Conservation (phyloP, 92 coral and sea anemone genomes). For the Hydrozoanthus gracilis region DNA sequence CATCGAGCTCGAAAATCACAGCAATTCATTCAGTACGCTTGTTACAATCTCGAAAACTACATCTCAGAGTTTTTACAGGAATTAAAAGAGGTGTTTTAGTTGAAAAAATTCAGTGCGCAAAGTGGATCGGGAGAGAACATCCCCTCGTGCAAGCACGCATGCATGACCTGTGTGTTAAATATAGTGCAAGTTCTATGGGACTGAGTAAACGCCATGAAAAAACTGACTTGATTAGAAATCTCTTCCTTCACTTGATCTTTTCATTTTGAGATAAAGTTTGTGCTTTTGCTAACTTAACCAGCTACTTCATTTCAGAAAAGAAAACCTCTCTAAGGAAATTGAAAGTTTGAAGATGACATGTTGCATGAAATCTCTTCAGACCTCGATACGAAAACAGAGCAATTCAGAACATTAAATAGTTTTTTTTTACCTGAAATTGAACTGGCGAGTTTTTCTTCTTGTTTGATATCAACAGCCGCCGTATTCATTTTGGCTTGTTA, state of each 20-base stretch:
- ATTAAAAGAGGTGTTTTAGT: background rate
- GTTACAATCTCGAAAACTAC: background rate
- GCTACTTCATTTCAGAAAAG: background rate
- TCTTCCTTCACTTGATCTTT: constrained; percentile 41
- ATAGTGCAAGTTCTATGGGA: background rate
- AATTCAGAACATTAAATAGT: background rate
- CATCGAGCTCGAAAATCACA: constrained; percentile 26
- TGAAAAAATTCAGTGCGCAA: background rate
- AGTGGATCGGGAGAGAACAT: too few relatives aligned
- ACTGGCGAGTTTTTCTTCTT: constrained; percentile 20
- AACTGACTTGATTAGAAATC: constrained; percentile 16
- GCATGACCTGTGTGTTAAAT: background rate
- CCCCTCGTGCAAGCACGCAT: background rate
- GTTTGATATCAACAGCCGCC: constrained; percentile 4
- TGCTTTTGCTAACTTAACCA: background rate
- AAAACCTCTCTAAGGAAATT: background rate
- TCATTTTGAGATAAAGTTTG: constrained; percentile 21
- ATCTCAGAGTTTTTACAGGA: background rate
- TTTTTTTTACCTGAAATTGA: constrained; percentile 13
- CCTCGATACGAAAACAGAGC: background rate
- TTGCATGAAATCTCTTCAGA: background rate
- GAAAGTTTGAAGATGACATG: background rate
- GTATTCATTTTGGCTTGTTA: constrained; percentile 7
- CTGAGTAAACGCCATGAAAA: background rate
- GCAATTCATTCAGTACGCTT: constrained; percentile 9